Evolutionary conservation across 2,888 invertebrate genomes (phyloP), one percentile per base, ranked within the genome.

Genomic region (Podotricha telesiphe): DNA sequence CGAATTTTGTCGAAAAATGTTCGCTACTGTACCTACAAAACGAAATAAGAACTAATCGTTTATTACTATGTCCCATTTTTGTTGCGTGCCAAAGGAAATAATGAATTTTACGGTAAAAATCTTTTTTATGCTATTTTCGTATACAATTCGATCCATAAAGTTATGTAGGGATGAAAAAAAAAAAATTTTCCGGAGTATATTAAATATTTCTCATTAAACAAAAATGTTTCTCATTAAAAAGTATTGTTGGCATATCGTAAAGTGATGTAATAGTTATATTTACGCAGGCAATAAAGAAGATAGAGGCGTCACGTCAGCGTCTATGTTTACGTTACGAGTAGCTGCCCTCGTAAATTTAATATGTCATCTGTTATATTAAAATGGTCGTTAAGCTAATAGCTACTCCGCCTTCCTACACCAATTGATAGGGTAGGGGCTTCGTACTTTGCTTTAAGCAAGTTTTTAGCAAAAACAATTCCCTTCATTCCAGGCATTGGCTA

Each of bases 301-400:
- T 87, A 86, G 86, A 86, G 86, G 88, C 87, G 85, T 87, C 87
- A 87, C 84, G 88, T 84, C 86, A 88, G 81, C 83, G 79, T 79
- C 82, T 79, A 83, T 87, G 86, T 84, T 88, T 86, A 85, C 82
- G 83, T 83, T 77, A 80, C 80, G 84, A 84, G 88, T 85, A 87
- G 89, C 87, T 86, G 83, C 81, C 85, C 85, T 92, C 91, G 88
- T 91, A 91, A 91, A 91, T 91, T 91, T 91, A 91, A 91, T 89
- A 91, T 89, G 88, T 92, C 91, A 91, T 90, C 90, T 91, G 85
- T 86, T 87, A 89, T 92, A 92, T 91, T 90, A 92, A 92, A 92
- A 91, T 87, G 87, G 88, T 90, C 91, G 91, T 91, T 91, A 91
- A 88, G 89, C 88, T 92, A 90, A 91, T 91, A 91, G 89, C 89